Evolutionary conservation across 1,140 invertebrate species (phyloP).

Genomic region (silkworm (Bombyx mori)): DNA sequence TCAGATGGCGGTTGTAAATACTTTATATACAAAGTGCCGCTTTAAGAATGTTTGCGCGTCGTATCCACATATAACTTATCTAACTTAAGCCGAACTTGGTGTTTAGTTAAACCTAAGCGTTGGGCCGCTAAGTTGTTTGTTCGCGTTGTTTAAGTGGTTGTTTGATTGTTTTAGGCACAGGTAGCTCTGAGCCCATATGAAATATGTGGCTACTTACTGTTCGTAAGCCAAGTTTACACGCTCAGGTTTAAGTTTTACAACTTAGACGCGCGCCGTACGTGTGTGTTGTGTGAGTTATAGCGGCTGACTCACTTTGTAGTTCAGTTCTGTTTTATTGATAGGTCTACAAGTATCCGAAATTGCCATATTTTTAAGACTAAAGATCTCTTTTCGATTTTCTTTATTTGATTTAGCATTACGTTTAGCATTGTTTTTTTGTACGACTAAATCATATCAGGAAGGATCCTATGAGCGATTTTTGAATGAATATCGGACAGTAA

Average conservation of each 20-base stretch:
- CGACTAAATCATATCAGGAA: no score
- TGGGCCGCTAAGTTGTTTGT: conserved; percentile 32
- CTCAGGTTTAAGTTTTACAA: conserved; percentile 49
- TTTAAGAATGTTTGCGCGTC: conserved; percentile 1
- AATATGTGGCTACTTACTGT: conserved; percentile 60
- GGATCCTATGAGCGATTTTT: no score
- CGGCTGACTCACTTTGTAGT: neutral
- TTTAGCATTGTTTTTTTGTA: no score
- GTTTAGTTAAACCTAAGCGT: conserved; percentile 57
- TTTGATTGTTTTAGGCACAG: conserved; percentile 66
- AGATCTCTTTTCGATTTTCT: no score
- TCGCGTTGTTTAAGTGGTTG: conserved; percentile 38
- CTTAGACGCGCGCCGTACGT: conserved; percentile 23
- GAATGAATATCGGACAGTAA: no score
- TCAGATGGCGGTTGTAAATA: no score
- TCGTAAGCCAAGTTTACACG: conserved; percentile 49
- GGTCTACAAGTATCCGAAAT: no score
- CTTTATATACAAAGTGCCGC: no score
- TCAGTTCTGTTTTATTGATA: no score
- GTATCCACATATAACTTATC: conserved; percentile 37
- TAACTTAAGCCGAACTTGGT: conserved; percentile 50
- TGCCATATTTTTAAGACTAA: no score
- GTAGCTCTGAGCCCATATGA: conserved; percentile 51
- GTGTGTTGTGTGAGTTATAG: conserved; percentile 1
- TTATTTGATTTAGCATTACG: no score